Conservation (phyloP, 2,797 vertebrate species). For the Tiaroga cobitis region DNA sequence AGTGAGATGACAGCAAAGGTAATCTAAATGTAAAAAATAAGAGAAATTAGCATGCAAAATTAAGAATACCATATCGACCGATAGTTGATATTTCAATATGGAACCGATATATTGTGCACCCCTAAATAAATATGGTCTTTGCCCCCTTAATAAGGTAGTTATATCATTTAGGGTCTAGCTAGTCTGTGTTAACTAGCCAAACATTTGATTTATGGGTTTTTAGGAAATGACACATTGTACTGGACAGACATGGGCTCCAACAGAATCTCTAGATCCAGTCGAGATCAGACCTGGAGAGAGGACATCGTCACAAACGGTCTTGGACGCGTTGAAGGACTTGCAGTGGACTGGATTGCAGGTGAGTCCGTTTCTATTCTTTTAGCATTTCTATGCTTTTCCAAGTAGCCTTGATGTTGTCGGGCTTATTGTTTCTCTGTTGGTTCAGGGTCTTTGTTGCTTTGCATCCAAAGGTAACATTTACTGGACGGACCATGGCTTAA, state of each 20-base stretch:
- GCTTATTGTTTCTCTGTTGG: slow-evolving; percentile 27
- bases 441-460: slow-evolving; percentile 42
- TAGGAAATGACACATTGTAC: slow-evolving; percentile 87
- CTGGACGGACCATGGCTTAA: slow-evolving; percentile 88
- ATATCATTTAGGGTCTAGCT: not conserved
- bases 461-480: slow-evolving; percentile 83
- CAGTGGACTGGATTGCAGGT: slow-evolving; percentile 89
- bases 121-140: not conserved
- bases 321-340: slow-evolving; percentile 85
- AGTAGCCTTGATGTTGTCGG: slow-evolving; percentile 17
- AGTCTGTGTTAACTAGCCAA: not conserved
- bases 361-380: not conserved
- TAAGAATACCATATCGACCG: not conserved
- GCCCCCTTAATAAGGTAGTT: not conserved
- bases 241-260: slow-evolving; percentile 90
- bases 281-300: slow-evolving; percentile 89
- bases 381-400: not conserved
- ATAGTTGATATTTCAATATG: not conserved
- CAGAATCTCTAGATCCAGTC: slow-evolving; percentile 83
- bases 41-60: not conserved
- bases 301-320: slow-evolving; percentile 83
- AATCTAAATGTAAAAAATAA: not conserved
- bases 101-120: not conserved
- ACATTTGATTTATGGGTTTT: not conserved
- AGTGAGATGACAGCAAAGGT: no score